Conservation (phyloP, 2,888 invertebrate species). For the Synergus itoensis region DNA sequence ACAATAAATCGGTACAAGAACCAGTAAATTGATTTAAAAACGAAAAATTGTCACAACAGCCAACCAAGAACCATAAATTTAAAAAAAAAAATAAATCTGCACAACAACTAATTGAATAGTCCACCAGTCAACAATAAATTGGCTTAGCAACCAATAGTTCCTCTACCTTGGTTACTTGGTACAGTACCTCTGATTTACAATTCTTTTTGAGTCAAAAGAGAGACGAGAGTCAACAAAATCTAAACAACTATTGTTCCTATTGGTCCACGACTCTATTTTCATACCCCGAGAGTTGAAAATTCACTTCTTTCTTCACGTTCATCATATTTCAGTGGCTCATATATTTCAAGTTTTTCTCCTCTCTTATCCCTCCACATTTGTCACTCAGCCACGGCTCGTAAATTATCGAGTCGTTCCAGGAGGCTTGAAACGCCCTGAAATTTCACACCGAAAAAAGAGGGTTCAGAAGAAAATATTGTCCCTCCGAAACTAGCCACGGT, state of each 20-base stretch:
- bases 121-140: too few relatives aligned
- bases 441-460: conserved; percentile 25
- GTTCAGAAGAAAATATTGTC: neutral
- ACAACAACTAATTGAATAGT: too few relatives aligned
- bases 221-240: neutral
- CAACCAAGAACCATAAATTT: too few relatives aligned
- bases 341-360: conserved; percentile 14
- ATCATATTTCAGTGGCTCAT: conserved; percentile 11
- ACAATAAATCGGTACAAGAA: too few relatives aligned
- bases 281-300: neutral
- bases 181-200: neutral
- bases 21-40: too few relatives aligned
- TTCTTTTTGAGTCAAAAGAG: neutral
- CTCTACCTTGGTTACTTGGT: too few relatives aligned
- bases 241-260: neutral
- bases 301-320: neutral
- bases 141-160: too few relatives aligned
- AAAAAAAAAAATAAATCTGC: too few relatives aligned
- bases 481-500: neutral
- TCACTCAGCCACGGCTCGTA: conserved; percentile 30
- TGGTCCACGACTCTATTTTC: conserved; percentile 1
- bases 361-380: conserved; percentile 32
- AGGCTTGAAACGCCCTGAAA: conserved; percentile 34
- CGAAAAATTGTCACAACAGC: too few relatives aligned
- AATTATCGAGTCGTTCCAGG: conserved; percentile 24